Base-by-base conservation (phyloP, 2,888 invertebrate species). In the Lochmaea capreae region DNA sequence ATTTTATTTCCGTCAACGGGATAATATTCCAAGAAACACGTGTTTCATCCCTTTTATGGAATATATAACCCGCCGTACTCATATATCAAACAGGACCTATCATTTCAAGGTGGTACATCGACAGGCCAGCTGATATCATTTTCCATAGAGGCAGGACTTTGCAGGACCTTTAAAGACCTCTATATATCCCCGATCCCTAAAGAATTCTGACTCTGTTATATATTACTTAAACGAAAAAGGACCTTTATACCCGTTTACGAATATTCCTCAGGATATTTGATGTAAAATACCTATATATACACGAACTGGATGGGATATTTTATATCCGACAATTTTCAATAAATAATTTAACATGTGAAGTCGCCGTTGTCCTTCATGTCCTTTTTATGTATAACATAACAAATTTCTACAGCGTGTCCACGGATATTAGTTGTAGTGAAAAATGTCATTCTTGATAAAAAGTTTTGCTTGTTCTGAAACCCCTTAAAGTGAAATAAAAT, bases 1-100 rank as follows among this genome's bases (percentile, higher is more conserved):
- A 18, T 54, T 54, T 54, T 54, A 54, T 54, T 54, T 54, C 18
- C 18, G 54, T 54, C 16, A 16, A 18, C 54, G 18, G 52, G n/a
- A 5, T 54, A 54, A 54, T 16, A 54, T 54, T 54, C 10, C 5
- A 1, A 11, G 16, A 54, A 54, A 54, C 54, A 54, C 54, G 18
- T 54, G 54, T 54, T 54, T 54, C 42, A 71, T 65, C 43, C 65
- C 85, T 87, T 86, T 86, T 86, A 87, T 86, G 83, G 86, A 86
- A 86, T 86, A 85, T 85, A 85, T 85, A 85, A 85, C 85, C 85
- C 84, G 85, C 83, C 81, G 81, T 80, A 81, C 83, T 80, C 84
- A 83, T 87, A 87, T 87, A 87, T 87, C 87, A 87, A 84, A 73
- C 80, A 79, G 84, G 85, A 85, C 84, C 86, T 85, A 87, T 87